A percentile compares a stretch with the other conserved stretches of the same genome.
Conservation (phyloP, 1,140 invertebrate genomes). For the Asbolus verrucosus region DNA sequence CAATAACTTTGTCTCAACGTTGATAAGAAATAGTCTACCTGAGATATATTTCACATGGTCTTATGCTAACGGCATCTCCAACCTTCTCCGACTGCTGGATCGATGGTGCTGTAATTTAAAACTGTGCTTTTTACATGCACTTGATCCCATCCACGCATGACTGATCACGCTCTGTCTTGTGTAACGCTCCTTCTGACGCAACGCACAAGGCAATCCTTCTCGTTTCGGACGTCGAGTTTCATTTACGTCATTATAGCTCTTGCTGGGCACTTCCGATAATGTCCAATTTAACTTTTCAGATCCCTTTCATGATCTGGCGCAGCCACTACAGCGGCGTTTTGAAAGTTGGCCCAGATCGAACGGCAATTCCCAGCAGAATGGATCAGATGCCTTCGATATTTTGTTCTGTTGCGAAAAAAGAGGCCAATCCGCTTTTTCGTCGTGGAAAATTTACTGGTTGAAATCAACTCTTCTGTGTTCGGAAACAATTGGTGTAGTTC, state of each 20-base stretch:
- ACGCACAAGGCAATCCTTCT: slow-evolving; percentile 27
- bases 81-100: background rate
- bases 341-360: background rate
- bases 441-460: background rate
- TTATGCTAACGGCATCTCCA: too few relatives aligned
- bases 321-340: slow-evolving; percentile 23
- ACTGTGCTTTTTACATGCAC: slow-evolving; percentile 16
- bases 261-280: slow-evolving; percentile 14
- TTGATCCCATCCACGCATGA: slow-evolving; percentile 7
- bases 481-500: background rate
- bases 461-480: background rate
- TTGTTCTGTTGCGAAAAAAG: background rate
- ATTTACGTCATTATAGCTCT: slow-evolving; percentile 28
- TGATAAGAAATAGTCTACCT: slow-evolving; percentile 9
- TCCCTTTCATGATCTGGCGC: slow-evolving; percentile 22
- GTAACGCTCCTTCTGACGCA: too few relatives aligned
- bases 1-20: slow-evolving; percentile 8
- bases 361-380: slow-evolving; percentile 4
- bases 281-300: slow-evolving; percentile 42
- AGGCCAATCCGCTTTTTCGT: background rate
- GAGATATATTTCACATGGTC: slow-evolving; percentile 20
- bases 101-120: slow-evolving; percentile 16
- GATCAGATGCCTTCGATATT: slow-evolving; percentile 1
- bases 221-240: slow-evolving; percentile 17
- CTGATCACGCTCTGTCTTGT: too few relatives aligned